phyloP scores from a whole-genome alignment of 2,888 invertebrate species.

The Hetaerina titia region DNA sequence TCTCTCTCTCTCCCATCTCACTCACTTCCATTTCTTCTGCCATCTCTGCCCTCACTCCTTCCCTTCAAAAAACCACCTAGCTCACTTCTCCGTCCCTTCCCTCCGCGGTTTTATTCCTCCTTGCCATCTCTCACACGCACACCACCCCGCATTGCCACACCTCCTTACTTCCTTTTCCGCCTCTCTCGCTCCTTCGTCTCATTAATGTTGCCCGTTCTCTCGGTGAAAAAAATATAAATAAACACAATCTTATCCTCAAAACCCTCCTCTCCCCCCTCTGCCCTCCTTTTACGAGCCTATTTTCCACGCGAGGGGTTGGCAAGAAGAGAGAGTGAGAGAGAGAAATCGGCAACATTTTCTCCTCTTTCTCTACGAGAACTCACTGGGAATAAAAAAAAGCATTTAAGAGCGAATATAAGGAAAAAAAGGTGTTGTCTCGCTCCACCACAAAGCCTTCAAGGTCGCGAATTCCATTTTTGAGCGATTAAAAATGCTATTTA shows the following conservation, averaged over 20 bases:
- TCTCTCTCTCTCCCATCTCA: neutral
- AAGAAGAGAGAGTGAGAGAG: neutral
- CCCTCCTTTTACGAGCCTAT: neutral
- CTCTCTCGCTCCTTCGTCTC: neutral
- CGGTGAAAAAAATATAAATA: neutral
- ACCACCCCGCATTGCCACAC: neutral
- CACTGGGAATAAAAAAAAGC: too few relatives aligned
- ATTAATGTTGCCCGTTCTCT: neutral
- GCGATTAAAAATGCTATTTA: too few relatives aligned
- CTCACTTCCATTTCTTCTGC: slow-evolving; percentile 19
- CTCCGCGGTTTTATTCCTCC: neutral
- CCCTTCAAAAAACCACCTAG: neutral
- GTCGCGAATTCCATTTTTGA: too few relatives aligned
- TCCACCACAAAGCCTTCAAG: too few relatives aligned
- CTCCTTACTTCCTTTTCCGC: neutral
- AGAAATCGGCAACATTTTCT: slow-evolving; percentile 5
- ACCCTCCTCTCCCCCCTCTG: neutral
- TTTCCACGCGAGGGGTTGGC: neutral
- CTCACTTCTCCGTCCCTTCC: neutral
- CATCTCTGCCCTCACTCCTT: neutral
- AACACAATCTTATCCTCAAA: neutral
- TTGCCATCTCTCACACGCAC: neutral
- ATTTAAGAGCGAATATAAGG: too few relatives aligned
- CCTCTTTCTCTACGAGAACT: neutral
- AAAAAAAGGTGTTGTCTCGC: too few relatives aligned